Conservation (phyloP, 2,113 vertebrate species). For the Epinephelus cyanopodus region DNA sequence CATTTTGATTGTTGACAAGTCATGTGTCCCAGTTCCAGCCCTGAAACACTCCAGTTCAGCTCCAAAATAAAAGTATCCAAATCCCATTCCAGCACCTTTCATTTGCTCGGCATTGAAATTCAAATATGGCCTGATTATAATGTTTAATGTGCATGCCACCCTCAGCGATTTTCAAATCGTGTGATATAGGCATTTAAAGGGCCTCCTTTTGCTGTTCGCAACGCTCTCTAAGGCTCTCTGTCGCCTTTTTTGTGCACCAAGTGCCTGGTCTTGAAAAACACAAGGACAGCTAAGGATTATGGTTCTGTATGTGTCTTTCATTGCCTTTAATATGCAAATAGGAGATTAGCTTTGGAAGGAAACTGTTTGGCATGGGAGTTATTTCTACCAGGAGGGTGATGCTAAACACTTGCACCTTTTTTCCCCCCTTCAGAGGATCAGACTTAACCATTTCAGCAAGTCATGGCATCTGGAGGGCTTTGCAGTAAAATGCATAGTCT, state of each 20-base stretch:
- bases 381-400: conserved; percentile 67
- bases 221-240: conserved; percentile 64
- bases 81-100: conserved; percentile 54
- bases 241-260: conserved; percentile 60
- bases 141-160: conserved; percentile 75
- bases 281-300: conserved; percentile 78
- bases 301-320: conserved; percentile 70
- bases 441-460: conserved; percentile 34
- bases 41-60: background rate
- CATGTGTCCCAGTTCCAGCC: conserved; percentile 31
- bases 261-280: conserved; percentile 73
- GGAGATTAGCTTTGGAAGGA: conserved; percentile 77
- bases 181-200: conserved; percentile 59
- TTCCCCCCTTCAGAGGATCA: conserved; percentile 22
- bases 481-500: background rate
- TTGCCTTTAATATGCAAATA: conserved; percentile 84
- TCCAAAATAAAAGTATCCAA: conserved; percentile 45
- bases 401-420: conserved; percentile 56
- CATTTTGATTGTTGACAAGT: conserved; percentile 47
- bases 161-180: conserved; percentile 60
- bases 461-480: background rate
- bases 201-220: conserved; percentile 45
- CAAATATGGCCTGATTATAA: conserved; percentile 73
- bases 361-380: conserved; percentile 69
- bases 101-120: conserved; percentile 67